phyloP scores from a whole-genome alignment of 2,113 vertebrate species.

The Cephalopholis sonnerati region DNA sequence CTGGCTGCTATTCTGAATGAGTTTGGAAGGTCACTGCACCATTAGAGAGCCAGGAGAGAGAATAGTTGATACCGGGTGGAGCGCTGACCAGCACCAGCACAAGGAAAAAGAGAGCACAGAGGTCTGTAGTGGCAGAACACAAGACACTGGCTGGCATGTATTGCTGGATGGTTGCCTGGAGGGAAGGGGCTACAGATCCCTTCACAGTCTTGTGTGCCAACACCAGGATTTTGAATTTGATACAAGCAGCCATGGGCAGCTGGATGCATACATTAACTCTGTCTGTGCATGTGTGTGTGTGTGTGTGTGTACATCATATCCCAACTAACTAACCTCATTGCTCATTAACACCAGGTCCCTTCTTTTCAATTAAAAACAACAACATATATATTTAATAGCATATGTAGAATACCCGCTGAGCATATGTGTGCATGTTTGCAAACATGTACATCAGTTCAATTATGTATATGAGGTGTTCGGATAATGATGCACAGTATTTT shows the following conservation, averaged over 20 bases:
- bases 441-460: not conserved
- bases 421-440: not conserved
- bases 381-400: not conserved
- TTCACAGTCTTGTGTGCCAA: slow-evolving; percentile 51
- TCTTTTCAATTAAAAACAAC: slow-evolving; percentile 30
- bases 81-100: slow-evolving; percentile 10
- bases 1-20: slow-evolving; percentile 17
- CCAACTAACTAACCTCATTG: slow-evolving; percentile 21
- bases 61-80: slow-evolving; percentile 14
- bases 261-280: slow-evolving; percentile 60
- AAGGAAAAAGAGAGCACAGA: slow-evolving; percentile 40
- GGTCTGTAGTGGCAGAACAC: slow-evolving; percentile 55
- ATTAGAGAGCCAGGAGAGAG: slow-evolving; percentile 19
- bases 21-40: slow-evolving; percentile 46
- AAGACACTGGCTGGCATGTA: slow-evolving; percentile 61
- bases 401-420: not conserved
- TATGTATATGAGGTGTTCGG: not conserved
- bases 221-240: slow-evolving; percentile 67
- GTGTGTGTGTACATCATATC: slow-evolving; percentile 15
- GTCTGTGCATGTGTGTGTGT: slow-evolving; percentile 7
- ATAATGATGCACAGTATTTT: not conserved
- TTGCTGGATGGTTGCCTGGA: slow-evolving; percentile 65
- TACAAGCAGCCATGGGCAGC: slow-evolving; percentile 62
- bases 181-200: slow-evolving; percentile 54
- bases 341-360: slow-evolving; percentile 23